Evolutionary conservation across 2,113 vertebrate species (phyloP).

Genomic region (Centropus unirufus): DNA sequence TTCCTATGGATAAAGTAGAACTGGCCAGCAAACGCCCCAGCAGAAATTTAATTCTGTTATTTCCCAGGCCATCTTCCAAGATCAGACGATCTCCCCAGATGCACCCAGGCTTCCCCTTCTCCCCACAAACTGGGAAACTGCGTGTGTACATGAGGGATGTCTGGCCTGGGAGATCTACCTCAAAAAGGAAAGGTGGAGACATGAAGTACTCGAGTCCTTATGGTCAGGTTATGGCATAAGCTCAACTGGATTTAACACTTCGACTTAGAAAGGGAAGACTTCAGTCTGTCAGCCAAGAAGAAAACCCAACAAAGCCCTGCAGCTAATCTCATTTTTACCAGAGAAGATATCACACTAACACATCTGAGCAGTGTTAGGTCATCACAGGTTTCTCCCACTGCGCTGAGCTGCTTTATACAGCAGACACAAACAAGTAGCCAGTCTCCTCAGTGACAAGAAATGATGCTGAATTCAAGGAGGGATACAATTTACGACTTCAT

Average conservation of each 20-base stretch:
- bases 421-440: conserved; percentile 71
- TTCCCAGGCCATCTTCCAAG: rapidly evolving
- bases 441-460: conserved; percentile 21
- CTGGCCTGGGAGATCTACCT: not conserved
- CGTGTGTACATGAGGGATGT: not conserved
- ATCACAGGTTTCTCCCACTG: not conserved
- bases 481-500: not conserved
- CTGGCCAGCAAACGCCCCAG: conserved; percentile 39
- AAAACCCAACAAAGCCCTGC: rapidly evolving
- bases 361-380: not conserved
- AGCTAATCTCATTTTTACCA: not conserved
- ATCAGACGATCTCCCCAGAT: not conserved
- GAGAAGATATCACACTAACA: not conserved
- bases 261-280: not conserved
- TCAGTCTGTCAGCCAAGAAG: not conserved
- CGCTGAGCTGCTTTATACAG: conserved; percentile 28
- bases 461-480: not conserved
- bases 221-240: not conserved
- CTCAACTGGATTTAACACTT: not conserved
- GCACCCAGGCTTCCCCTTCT: not conserved
- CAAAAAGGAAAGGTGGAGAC: not conserved
- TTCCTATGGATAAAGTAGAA: not conserved
- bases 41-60: not conserved
- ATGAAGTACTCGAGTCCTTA: not conserved
- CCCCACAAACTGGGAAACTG: not conserved